Base-by-base conservation (phyloP, 2,113 vertebrate species). In the Megalops atlanticus region DNA sequence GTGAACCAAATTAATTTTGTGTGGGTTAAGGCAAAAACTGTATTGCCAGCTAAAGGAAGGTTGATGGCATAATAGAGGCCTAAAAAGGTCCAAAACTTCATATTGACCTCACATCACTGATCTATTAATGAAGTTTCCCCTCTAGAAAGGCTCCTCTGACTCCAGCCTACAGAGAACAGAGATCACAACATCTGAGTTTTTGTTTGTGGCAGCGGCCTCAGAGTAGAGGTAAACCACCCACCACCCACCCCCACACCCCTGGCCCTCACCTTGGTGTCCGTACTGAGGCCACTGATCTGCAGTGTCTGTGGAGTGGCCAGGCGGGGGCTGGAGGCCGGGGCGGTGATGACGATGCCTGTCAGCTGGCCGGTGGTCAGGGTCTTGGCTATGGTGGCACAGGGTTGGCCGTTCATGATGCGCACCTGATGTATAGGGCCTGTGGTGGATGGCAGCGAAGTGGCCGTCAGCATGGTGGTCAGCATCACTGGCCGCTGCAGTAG, bases 321-420 rank as follows among this genome's bases (percentile, higher is more conserved):
- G 90, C 95, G 94, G 80, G 95, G 89, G 79, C 95, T 92, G 80
- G 7, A 6, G 14, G 94, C 94, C 16, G 82, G 96, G 84, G 95
- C 93, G 85, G 97, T 95, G 92, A 99, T 98, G 90, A 99, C 96
- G 47, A 99, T 99, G 94, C 97, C 97, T 33, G 98, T 96, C 92
- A 99, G 93, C 90, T 96, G 95, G 87, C 94, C 94, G 88, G 95
- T 94, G 64, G 95, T 93, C 89, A 95, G 94, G 0, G 94, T 95
- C 93, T 96, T 96, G 92, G 95, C 92, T 85, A 96, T 94, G 91
- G 88, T 93, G 84, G 94, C 82, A 75, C 91, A 93, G 47, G 97
- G 96, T 92, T 99, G 97, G 24, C 98, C 98, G 8, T 99, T 99
- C 77, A 99, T 94, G 36, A 99, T 98, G 86, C 97, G 97, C 82